Base-by-base conservation (phyloP, 2,797 vertebrate species). In the Spinus olivaceus region DNA sequence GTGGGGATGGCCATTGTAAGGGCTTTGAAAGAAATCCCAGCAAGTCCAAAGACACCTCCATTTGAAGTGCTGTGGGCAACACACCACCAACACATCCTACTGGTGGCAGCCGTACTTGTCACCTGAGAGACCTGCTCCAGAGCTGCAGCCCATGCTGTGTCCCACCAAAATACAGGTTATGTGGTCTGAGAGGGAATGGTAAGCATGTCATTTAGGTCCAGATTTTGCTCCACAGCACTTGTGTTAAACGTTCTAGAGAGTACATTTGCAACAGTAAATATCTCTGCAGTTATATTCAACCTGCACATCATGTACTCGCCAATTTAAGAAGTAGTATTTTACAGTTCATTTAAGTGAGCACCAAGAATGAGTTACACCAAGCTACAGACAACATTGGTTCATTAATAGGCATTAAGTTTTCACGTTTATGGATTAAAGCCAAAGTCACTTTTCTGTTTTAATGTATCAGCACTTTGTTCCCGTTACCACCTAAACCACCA, bases 341-440 rank as follows among this genome's bases (percentile, higher is more conserved):
- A 33, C 60, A 87, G 56, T 70, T 95, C 65, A 64, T 77, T 94
- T 83, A 76, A 59, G 61, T 66, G 42, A 94, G 76, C 81, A 77
- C 0, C 0, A 82, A 81, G 39, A 87, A 91, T 42, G n/a, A 86
- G 67, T 69, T 88, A 54, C 41, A 57, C 9, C 4, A 3, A 86
- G 33, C 44, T 80, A 56, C 51, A 82, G 57, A 32, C 13, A 67
- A 63, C 0, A 0, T 1, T 56, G 18, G 41, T 64, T 92, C 65
- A 71, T 33, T 57, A 91, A 64, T 21, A 89, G 51, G 37, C 69
- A 89, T 42, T 54, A 54, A 67, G 64, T 92, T 73, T 59, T 69
- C 59, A 72, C 1, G 4, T 32, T 47, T 57, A 9, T 47, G 76
- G 69, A 78, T 78, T 63, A 82, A 89, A 84, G 47, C 71, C 81